Conservation (phyloP, 1,140 invertebrate genomes). For the Caligus rogercresseyi region DNA sequence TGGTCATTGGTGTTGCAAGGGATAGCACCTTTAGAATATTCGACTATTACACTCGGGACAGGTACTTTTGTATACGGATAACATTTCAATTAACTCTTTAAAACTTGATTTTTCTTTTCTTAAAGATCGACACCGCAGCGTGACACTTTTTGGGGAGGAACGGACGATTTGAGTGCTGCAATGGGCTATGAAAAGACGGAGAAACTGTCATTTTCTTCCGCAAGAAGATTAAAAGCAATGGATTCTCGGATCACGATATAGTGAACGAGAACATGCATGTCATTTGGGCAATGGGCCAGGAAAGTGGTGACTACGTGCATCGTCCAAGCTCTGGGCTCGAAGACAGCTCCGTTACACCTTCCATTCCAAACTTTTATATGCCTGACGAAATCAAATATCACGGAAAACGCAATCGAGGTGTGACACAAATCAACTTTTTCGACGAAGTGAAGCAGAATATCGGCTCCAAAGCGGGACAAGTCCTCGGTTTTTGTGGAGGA, state of each 20-base stretch:
- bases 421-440: slow-evolving; percentile 57
- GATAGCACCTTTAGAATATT: slow-evolving; percentile 57
- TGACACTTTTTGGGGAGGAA: slow-evolving; percentile 73
- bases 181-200: slow-evolving; percentile 71
- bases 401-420: slow-evolving; percentile 50
- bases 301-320: slow-evolving; percentile 51
- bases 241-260: slow-evolving; percentile 59
- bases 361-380: slow-evolving; percentile 56
- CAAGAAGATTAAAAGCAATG: slow-evolving; percentile 43
- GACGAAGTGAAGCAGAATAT: slow-evolving; percentile 36
- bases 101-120: neutral
- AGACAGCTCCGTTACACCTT: slow-evolving; percentile 32
- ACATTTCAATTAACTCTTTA: neutral
- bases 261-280: slow-evolving; percentile 66
- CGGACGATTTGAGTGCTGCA: slow-evolving; percentile 65
- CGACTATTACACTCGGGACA: slow-evolving; percentile 81
- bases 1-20: slow-evolving; percentile 66
- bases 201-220: slow-evolving; percentile 75
- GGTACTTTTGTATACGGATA: slow-evolving; percentile 25
- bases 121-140: slow-evolving; percentile 52
- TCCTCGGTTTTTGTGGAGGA: slow-evolving; percentile 39
- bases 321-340: slow-evolving; percentile 50
- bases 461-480: slow-evolving; percentile 13
- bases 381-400: slow-evolving; percentile 83
- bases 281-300: slow-evolving; percentile 80